Base-by-base conservation (phyloP, 2,797 vertebrate genomes). In the Margarornis squamiger region DNA sequence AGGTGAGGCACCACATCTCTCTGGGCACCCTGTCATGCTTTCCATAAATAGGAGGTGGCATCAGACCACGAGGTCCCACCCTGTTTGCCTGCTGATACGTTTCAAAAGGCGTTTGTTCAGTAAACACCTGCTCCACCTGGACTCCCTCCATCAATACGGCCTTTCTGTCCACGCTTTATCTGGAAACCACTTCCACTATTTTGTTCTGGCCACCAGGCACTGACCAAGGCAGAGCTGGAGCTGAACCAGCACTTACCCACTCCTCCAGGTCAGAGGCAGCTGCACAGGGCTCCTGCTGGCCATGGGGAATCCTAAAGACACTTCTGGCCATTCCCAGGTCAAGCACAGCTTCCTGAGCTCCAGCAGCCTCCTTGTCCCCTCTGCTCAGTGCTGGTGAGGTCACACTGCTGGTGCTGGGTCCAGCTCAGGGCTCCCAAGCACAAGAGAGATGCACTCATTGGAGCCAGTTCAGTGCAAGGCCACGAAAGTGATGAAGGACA, bases 21-120 rank as follows among this genome's bases (percentile, higher is more conserved):
- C 49, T 45, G 16, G 55, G 51, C 2, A 12, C 39, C 71, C 26
- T 62, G 30, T 72, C 63, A 43, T 3, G 1, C 48, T 92, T 86
- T 71, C 70, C 86, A 93, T 87, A 91, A 91, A 85, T 70, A 95
- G 58, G 67, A 84, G 74, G 67, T 3, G 18, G 55, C 88, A 84
- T 32, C 80, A 76, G 76, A 51, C 22, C 8, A 1, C 0, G 11
- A 58, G 23, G 43, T 68, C 71, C 86, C 63, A 10, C 87, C 89
- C 92, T 91, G 36, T 85, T 89, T 86, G 48, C 92, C 72, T 39
- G 48, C 67, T 93, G 91, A 89, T 85, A 71, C 3, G 4, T 86
- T 93, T 73, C 84, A 76, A 27, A 85, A 76, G 74, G 63, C 59
- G 45, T 91, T 93, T 93, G 74, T 43, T 92, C 54, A 79, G 74